These are phyloP conservation scores for Phortica variegata DNA, from an alignment of 1,140 invertebrate species.

Conservation along the genomic window DNA sequence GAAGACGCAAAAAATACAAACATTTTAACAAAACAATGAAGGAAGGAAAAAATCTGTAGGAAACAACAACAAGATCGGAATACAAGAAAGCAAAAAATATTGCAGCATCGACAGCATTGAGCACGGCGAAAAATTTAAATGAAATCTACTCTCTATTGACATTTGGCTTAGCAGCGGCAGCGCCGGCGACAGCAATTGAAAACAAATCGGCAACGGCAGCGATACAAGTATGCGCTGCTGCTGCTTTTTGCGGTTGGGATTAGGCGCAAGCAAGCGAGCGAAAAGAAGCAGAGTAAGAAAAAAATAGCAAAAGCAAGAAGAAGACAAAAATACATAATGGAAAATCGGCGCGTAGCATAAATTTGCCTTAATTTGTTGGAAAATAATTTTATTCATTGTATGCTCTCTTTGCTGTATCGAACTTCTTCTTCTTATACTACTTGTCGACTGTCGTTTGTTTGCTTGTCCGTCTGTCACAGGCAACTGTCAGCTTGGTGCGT, in stretches of 20 bases:
- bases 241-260: constrained; percentile 28
- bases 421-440: no score
- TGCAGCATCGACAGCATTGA: constrained; percentile 15
- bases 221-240: constrained; percentile 12
- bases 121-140: constrained; percentile 36
- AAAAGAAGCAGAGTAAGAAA: not conserved
- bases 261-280: not conserved
- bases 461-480: no score
- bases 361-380: constrained; percentile 54
- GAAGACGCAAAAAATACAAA: constrained; percentile 2
- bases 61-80: constrained; percentile 23
- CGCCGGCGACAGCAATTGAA: not conserved
- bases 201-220: constrained; percentile 10
- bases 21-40: not conserved
- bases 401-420: no score
- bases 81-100: not conserved
- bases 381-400: constrained; percentile 55
- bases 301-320: no score
- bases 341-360: constrained; percentile 41
- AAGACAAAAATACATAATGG: no score
- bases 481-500: no score
- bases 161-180: constrained; percentile 35
- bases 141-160: constrained; percentile 54
- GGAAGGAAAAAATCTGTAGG: constrained; percentile 16
- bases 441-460: no score